These are phyloP conservation scores for Drosophila monieri DNA, from an alignment of 2,888 invertebrate genomes.

Conservation along the genomic window DNA sequence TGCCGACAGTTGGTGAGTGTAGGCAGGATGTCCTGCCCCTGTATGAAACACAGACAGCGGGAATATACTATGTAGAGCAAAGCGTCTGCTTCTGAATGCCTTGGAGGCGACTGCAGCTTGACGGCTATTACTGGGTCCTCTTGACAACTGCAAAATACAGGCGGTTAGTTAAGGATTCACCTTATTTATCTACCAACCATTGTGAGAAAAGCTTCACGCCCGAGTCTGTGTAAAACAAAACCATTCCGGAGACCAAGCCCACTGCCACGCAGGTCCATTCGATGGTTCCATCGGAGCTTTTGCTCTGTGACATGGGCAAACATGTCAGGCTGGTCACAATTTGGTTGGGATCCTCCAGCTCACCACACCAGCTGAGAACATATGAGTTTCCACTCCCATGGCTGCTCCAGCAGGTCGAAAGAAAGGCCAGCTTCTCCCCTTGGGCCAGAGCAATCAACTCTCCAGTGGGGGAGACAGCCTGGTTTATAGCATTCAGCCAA, in stretches of 20 bases:
- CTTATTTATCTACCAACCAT: constrained; percentile 82
- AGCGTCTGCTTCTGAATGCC: constrained; percentile 75
- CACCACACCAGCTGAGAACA: constrained; percentile 86
- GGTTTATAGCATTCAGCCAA: constrained; percentile 88
- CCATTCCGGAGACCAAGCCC: constrained; percentile 93
- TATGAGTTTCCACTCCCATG: constrained; percentile 83
- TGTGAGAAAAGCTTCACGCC: constrained; percentile 93
- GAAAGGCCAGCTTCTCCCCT: constrained; percentile 87
- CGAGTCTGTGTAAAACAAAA: constrained; percentile 95
- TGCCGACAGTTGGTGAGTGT: constrained; percentile 91
- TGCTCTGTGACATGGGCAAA: constrained; percentile 83
- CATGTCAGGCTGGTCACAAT: constrained; percentile 85
- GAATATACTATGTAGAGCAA: constrained; percentile 83
- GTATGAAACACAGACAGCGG: constrained; percentile 91
- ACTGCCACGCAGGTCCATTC: constrained; percentile 97
- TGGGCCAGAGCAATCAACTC: constrained; percentile 89
- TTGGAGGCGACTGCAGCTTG: constrained; percentile 88
- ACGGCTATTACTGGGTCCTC: constrained; percentile 91
- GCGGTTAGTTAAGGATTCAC: not conserved
- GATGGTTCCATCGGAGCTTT: constrained; percentile 85
- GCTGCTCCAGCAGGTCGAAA: constrained; percentile 87
- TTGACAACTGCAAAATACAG: constrained; percentile 85
- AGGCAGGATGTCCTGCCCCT: constrained; percentile 89
- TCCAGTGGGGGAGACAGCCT: constrained; percentile 89
- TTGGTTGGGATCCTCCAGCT: constrained; percentile 85